phyloP scores from a whole-genome alignment of 1,140 invertebrate genomes.

The Scaptomyza hsui region DNA sequence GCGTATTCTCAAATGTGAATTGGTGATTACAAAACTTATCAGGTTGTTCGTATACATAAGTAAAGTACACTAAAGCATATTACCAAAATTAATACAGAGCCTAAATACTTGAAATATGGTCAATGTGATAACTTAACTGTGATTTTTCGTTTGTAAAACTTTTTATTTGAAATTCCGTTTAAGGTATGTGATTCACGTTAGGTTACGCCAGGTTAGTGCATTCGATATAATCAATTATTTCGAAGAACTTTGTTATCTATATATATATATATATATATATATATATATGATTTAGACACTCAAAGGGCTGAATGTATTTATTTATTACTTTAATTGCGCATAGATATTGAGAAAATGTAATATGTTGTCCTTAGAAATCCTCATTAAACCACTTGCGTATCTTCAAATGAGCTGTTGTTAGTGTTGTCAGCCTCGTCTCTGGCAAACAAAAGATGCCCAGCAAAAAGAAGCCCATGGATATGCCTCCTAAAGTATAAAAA shows the following conservation, averaged over 20 bases:
- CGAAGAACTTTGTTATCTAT: too few relatives aligned
- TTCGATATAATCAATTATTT: too few relatives aligned
- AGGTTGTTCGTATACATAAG: neutral
- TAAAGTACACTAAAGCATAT: neutral
- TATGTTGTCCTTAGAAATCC: conserved; percentile 44
- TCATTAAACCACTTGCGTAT: conserved; percentile 68
- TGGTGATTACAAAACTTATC: conserved; percentile 22
- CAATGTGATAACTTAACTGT: neutral
- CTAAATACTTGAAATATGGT: neutral
- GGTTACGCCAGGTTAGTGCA: conserved; percentile 2
- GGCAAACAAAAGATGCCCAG: conserved; percentile 67
- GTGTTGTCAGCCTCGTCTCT: conserved; percentile 55
- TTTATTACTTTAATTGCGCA: neutral
- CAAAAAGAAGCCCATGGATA: conserved; percentile 61
- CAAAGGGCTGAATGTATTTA: neutral
- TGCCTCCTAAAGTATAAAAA: conserved; percentile 53
- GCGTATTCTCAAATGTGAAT: conserved; percentile 7
- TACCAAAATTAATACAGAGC: neutral
- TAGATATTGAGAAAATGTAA: too few relatives aligned
- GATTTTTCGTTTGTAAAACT: neutral
- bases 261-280: too few relatives aligned
- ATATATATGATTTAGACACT: too few relatives aligned
- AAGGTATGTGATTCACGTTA: neutral
- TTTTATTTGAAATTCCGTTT: neutral
- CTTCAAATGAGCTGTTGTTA: conserved; percentile 63